Evolutionary conservation across 2,113 vertebrate species (phyloP).

Genomic region (Craseonycteris thonglongyai): DNA sequence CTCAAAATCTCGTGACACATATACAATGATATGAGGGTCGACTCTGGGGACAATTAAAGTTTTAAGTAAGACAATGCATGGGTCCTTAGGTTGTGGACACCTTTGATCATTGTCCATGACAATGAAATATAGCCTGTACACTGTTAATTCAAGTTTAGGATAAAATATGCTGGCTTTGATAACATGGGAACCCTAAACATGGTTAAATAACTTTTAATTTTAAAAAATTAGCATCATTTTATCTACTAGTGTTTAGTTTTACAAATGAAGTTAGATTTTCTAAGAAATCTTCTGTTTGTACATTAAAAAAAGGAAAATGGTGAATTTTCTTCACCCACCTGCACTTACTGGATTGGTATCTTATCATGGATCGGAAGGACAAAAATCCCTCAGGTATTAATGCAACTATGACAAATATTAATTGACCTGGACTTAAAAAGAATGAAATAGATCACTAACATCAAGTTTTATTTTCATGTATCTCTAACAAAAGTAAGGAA

Average conservation of each 20-base stretch:
- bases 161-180: neutral
- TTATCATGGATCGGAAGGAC: neutral
- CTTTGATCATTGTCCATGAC: neutral
- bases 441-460: neutral
- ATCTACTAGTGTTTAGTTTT: neutral
- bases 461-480: neutral
- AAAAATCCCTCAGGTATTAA: neutral
- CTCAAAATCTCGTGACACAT: neutral
- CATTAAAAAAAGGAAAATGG: neutral
- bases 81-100: rapidly evolving
- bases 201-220: neutral
- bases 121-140: neutral
- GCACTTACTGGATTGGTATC: neutral
- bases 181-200: neutral
- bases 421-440: neutral
- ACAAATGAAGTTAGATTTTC: neutral
- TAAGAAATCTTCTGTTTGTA: neutral
- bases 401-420: neutral
- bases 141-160: neutral
- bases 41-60: neutral
- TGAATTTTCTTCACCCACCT: neutral
- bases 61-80: neutral
- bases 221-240: neutral
- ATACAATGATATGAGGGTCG: too few relatives aligned
- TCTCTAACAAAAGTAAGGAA: neutral